These are phyloP conservation scores for Melanerpes aurifrons DNA, from an alignment of 2,113 vertebrate genomes.

Conservation along the genomic window DNA sequence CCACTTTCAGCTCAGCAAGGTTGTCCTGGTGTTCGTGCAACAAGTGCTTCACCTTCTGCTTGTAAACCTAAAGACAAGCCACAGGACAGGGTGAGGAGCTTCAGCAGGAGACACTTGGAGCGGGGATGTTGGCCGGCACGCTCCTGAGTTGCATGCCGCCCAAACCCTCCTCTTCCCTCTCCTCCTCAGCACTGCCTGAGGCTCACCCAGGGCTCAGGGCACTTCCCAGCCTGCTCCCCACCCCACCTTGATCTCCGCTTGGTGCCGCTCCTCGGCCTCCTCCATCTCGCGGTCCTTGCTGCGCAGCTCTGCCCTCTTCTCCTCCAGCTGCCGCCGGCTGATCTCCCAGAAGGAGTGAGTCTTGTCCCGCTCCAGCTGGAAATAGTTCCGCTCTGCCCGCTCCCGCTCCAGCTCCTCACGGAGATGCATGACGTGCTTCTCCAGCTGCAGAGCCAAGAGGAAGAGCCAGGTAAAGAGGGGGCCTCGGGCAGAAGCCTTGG, in stretches of 20 bases:
- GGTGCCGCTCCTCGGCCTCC: conserved; percentile 86
- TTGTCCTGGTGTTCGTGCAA: conserved; percentile 92
- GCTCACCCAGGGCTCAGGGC: neutral
- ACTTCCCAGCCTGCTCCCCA: neutral
- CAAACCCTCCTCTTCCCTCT: neutral
- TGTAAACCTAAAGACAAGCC: conserved; percentile 79
- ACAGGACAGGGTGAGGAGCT: neutral
- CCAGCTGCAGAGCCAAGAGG: conserved; percentile 74
- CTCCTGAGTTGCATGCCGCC: neutral
- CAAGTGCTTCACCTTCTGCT: conserved; percentile 96
- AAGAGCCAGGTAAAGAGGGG: neutral
- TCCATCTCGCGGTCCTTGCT: conserved; percentile 87
- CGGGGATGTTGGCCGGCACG: neutral
- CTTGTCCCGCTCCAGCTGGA: conserved; percentile 90
- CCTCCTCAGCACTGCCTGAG: neutral
- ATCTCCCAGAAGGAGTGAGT: conserved; percentile 90
- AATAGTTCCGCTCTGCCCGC: conserved; percentile 91
- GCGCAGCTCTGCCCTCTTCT: conserved; percentile 82
- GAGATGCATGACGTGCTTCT: conserved; percentile 81
- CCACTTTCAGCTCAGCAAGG: conserved; percentile 81
- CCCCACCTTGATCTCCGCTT: conserved; percentile 90
- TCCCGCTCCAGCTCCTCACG: conserved; percentile 90
- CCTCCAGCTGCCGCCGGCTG: conserved; percentile 83
- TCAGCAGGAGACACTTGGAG: neutral
- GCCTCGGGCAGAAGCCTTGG: fast-evolving